These are phyloP conservation scores for Brachionus sp. DNA, from an alignment of 1,140 invertebrate species.

Conservation along the genomic window DNA sequence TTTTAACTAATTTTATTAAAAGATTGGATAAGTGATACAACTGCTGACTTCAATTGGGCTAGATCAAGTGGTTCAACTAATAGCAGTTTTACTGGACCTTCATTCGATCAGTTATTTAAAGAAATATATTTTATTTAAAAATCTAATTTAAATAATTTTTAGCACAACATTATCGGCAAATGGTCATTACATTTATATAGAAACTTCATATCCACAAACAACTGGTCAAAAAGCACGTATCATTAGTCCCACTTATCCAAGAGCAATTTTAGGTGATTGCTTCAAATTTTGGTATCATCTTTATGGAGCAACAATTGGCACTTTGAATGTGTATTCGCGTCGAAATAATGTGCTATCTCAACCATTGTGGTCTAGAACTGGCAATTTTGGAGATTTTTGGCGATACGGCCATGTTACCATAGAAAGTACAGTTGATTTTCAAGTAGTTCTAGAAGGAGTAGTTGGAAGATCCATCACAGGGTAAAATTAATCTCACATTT, in stretches of 20 bases:
- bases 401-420: conserved; percentile 33
- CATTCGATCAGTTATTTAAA: conserved; percentile 49
- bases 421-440: neutral
- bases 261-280: neutral
- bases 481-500: neutral
- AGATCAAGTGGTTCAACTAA: conserved; percentile 47
- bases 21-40: conserved; percentile 49
- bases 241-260: conserved; percentile 48
- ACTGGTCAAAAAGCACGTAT: conserved; percentile 52
- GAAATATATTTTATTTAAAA: neutral
- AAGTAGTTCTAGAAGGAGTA: conserved; percentile 4
- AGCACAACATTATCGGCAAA: conserved; percentile 14
- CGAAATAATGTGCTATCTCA: too few relatives aligned
- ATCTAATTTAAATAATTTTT: neutral
- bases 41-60: conserved; percentile 23
- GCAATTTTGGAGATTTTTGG: conserved; percentile 44
- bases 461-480: conserved; percentile 26
- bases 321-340: too few relatives aligned
- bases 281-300: conserved; percentile 47
- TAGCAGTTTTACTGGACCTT: conserved; percentile 51
- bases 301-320: conserved; percentile 44
- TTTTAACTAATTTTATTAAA: neutral
- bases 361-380: conserved; percentile 5
- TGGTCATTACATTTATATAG: conserved; percentile 42
- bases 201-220: conserved; percentile 49